These are phyloP conservation scores for Gila robusta DNA, from an alignment of 2,797 vertebrate genomes.

Conservation along the genomic window DNA sequence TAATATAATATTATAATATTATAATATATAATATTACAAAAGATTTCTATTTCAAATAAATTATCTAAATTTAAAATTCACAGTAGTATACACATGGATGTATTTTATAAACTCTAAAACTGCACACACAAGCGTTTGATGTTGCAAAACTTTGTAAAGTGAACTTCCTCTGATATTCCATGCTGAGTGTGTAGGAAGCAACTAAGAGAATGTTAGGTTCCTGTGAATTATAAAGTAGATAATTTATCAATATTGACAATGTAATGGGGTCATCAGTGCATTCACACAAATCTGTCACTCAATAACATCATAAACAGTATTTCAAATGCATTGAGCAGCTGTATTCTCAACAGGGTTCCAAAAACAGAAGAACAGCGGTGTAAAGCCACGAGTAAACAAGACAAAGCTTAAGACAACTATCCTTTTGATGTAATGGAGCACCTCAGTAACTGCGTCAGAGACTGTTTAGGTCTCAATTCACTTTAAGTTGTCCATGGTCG, in stretches of 20 bases:
- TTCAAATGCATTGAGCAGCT: slow-evolving; percentile 7
- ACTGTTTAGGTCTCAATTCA: slow-evolving; percentile 5
- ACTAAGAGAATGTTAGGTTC: not conserved
- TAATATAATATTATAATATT: too few relatives aligned
- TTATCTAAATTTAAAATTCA: not conserved
- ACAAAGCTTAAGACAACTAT: not conserved
- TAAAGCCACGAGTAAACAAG: not conserved
- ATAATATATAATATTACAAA: not conserved
- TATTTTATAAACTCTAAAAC: not conserved
- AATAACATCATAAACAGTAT: not conserved
- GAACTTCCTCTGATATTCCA: not conserved
- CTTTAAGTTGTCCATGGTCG: not conserved
- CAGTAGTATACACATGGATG: not conserved
- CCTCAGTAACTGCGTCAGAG: not conserved
- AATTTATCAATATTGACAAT: not conserved
- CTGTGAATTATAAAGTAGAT: not conserved
- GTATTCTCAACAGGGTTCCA: not conserved
- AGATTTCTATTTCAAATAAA: not conserved
- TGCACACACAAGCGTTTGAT: not conserved
- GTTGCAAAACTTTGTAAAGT: not conserved
- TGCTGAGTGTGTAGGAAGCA: not conserved
- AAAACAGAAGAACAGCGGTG: not conserved
- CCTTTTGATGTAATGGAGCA: not conserved
- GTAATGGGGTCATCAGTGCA: not conserved
- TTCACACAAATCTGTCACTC: not conserved